Percentiles rank a stretch among this genome's conserved stretches.
Conservation (phyloP, 2,888 invertebrate species). For the Phyllotreta striolata region DNA sequence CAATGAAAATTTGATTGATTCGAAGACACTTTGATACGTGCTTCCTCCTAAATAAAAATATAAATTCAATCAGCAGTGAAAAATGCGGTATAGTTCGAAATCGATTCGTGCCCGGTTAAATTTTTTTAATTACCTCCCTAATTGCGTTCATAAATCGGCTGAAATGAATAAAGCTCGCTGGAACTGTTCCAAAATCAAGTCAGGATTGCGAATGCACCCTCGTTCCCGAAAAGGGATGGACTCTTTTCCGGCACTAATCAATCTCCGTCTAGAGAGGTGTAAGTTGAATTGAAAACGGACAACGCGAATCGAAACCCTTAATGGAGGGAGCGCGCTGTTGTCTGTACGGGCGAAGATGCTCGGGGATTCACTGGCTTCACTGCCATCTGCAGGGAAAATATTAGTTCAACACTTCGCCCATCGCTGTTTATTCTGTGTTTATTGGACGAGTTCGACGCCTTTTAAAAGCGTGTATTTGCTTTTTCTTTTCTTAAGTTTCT, state of each 20-base stretch:
- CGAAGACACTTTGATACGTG: slow-evolving; percentile 3
- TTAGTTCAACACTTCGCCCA: slow-evolving; percentile 8
- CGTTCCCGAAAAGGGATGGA: slow-evolving; percentile 40
- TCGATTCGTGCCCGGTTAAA: too few species aligned
- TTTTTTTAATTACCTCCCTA: too few species aligned
- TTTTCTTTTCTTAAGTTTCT: not conserved
- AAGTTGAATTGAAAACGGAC: slow-evolving; percentile 36
- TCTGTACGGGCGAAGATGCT: slow-evolving; percentile 14
- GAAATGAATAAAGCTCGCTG: not conserved
- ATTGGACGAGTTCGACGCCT: slow-evolving; percentile 14
- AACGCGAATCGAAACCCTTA: slow-evolving; percentile 20
- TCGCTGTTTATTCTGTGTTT: slow-evolving; percentile 18
- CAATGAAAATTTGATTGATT: slow-evolving; percentile 8
- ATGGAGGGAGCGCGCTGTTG: slow-evolving; percentile 21
- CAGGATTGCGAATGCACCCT: not conserved
- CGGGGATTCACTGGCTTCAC: slow-evolving; percentile 1
- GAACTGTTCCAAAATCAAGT: too few species aligned
- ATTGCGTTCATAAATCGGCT: too few species aligned
- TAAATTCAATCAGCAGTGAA: too few species aligned
- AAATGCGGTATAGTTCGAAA: too few species aligned
- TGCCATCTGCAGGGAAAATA: slow-evolving; percentile 22
- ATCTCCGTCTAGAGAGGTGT: slow-evolving; percentile 43
- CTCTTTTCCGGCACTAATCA: slow-evolving; percentile 43
- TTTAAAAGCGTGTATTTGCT: slow-evolving; percentile 4
- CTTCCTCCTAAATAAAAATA: not conserved